Percentiles rank a stretch among this genome's conserved stretches.
These are phyloP conservation scores for Phenacoccus solenopsis DNA, from an alignment of 1,140 invertebrate species.

Conservation along the genomic window DNA sequence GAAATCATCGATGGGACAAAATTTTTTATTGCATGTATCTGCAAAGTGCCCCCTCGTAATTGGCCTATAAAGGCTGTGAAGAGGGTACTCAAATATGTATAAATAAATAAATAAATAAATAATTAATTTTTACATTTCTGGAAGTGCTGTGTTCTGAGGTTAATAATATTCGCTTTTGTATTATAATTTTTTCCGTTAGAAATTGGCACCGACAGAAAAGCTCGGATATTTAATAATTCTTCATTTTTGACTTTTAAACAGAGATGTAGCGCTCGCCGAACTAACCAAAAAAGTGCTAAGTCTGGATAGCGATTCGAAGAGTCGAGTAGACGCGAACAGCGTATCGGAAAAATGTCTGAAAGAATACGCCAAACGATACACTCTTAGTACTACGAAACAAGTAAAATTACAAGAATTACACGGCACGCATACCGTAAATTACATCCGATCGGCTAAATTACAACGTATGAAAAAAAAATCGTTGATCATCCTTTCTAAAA, in stretches of 20 bases:
- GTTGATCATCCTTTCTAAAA: background rate
- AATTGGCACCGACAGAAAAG: too few relatives aligned
- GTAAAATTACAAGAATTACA: background rate
- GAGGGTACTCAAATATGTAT: too few relatives aligned
- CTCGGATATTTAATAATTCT: background rate
- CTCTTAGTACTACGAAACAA: background rate
- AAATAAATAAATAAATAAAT: too few relatives aligned
- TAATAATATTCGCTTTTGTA: too few relatives aligned
- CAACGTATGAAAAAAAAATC: background rate
- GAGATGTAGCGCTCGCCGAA: background rate
- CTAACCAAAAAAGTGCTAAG: background rate
- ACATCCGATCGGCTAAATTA: background rate
- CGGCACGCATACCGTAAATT: background rate
- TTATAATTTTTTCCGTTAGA: too few relatives aligned
- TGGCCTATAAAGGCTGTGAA: too few relatives aligned
- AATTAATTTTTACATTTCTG: too few relatives aligned
- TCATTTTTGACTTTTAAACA: background rate
- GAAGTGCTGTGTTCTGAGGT: too few relatives aligned
- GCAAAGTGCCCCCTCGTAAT: too few relatives aligned
- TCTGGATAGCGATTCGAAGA: background rate
- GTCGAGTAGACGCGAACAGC: background rate
- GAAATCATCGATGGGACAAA: too few relatives aligned
- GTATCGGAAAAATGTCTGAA: background rate
- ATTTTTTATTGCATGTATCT: too few relatives aligned
- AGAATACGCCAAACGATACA: background rate